Evolutionary conservation across 1,140 invertebrate species (phyloP).

Genomic region (Zophobas morio): DNA sequence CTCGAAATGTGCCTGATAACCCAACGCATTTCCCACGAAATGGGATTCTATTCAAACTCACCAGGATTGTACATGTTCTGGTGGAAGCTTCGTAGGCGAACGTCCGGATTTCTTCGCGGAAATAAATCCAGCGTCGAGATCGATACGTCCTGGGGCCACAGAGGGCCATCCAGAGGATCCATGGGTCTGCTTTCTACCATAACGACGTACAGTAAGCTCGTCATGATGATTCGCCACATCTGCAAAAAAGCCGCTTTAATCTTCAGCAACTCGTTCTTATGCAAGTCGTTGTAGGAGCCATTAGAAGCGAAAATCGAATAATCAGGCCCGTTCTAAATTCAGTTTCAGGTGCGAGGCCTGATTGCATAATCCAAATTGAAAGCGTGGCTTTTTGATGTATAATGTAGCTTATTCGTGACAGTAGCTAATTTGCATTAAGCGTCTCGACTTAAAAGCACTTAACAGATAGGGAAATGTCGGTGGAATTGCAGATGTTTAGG

Average conservation of each 20-base stretch:
- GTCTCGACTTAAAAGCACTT: conserved; percentile 18
- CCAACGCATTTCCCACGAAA: background rate
- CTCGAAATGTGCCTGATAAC: conserved; percentile 20
- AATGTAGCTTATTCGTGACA: conserved; percentile 38
- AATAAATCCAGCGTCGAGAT: conserved; percentile 20
- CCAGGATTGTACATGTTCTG: conserved; percentile 40
- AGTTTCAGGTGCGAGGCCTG: conserved; percentile 28
- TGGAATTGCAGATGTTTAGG: background rate
- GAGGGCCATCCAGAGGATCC: conserved; percentile 51
- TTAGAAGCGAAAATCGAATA: conserved; percentile 23
- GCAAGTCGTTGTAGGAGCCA: background rate
- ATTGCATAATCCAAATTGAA: conserved; percentile 50
- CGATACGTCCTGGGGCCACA: conserved; percentile 41
- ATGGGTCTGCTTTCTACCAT: conserved; percentile 47
- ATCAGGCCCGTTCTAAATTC: conserved; percentile 11
- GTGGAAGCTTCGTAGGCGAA: conserved; percentile 48
- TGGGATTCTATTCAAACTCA: conserved; percentile 23
- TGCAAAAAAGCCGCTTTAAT: conserved; percentile 36
- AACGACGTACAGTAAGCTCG: conserved; percentile 47
- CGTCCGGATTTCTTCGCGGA: conserved; percentile 27
- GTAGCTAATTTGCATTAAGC: conserved; percentile 32
- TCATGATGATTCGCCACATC: conserved; percentile 56
- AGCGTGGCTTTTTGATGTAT: conserved; percentile 47
- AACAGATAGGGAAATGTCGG: conserved; percentile 11
- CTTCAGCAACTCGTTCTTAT: too few species aligned